A percentile compares a stretch with the other conserved stretches of the same genome.
phyloP scores from a whole-genome alignment of 1,140 invertebrate genomes.

The Metaphire vulgaris region DNA sequence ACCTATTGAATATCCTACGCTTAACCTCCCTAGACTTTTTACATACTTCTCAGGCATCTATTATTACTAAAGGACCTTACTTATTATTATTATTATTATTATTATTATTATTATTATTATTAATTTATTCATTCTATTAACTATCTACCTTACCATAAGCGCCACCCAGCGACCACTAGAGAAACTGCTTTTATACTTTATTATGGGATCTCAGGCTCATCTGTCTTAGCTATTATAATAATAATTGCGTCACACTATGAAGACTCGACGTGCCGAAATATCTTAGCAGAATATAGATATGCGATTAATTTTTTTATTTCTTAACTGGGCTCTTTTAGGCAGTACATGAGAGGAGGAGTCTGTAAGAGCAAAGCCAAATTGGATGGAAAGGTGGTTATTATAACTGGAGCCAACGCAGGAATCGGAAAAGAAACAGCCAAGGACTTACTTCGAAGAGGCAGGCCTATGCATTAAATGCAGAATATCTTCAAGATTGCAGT shows the following conservation, averaged over 20 bases:
- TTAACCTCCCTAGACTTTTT: no score
- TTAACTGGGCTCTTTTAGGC: neutral
- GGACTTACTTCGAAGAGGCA: constrained; percentile 28
- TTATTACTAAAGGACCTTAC: no score
- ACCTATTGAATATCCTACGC: no score
- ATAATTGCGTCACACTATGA: neutral
- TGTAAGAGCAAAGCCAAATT: constrained; percentile 38
- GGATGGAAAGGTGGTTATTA: constrained; percentile 70
- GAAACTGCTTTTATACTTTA: no score
- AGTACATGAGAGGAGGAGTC: constrained; percentile 13
- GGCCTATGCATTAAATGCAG: no score
- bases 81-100: no score
- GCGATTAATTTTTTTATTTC: neutral
- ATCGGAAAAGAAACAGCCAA: constrained; percentile 58
- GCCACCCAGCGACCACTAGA: no score
- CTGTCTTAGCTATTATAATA: no score
- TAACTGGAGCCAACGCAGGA: constrained; percentile 76
- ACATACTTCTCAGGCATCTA: no score
- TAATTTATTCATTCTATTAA: neutral
- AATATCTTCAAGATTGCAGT: no score
- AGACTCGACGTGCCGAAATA: neutral
- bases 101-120: neutral
- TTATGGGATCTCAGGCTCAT: no score
- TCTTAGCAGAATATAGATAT: no score
- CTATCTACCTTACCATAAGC: neutral